Evolutionary conservation across 2,113 vertebrate species (phyloP).

Genomic region (Copsychus sechellarum): DNA sequence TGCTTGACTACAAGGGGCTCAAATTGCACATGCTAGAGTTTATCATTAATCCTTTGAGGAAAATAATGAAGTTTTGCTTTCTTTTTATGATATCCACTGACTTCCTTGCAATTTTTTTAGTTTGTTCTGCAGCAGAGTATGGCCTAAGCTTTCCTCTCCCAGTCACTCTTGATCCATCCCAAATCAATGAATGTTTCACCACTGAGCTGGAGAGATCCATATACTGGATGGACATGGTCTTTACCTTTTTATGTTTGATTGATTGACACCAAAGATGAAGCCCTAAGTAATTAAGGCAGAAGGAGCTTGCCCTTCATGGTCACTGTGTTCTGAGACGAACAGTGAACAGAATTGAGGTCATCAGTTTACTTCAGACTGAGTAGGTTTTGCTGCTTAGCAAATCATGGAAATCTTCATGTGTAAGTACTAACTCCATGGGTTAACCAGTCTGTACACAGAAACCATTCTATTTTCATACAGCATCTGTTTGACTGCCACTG

Average conservation of each 20-base stretch:
- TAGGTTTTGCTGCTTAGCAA: not conserved
- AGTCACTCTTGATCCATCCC: not conserved
- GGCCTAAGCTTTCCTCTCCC: not conserved
- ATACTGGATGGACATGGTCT: not conserved
- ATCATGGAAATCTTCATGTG: not conserved
- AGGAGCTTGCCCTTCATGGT: not conserved
- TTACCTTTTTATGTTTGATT: not conserved
- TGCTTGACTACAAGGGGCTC: not conserved
- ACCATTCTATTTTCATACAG: not conserved
- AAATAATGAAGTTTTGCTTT: not conserved
- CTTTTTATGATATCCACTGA: not conserved
- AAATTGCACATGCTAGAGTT: not conserved
- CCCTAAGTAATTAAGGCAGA: not conserved
- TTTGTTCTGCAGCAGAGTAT: not conserved
- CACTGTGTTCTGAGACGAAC: not conserved
- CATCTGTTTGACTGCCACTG: slow-evolving; percentile 2
- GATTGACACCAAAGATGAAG: not conserved
- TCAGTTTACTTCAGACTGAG: not conserved
- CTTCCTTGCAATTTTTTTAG: not conserved
- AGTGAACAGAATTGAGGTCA: not conserved
- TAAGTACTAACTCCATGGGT: not conserved
- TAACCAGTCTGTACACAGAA: not conserved
- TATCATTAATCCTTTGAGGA: not conserved
- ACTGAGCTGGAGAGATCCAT: not conserved
- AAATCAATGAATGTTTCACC: not conserved